Evolutionary conservation across 2,113 vertebrate species (phyloP).

Genomic region (Leptocoma aspasia): DNA sequence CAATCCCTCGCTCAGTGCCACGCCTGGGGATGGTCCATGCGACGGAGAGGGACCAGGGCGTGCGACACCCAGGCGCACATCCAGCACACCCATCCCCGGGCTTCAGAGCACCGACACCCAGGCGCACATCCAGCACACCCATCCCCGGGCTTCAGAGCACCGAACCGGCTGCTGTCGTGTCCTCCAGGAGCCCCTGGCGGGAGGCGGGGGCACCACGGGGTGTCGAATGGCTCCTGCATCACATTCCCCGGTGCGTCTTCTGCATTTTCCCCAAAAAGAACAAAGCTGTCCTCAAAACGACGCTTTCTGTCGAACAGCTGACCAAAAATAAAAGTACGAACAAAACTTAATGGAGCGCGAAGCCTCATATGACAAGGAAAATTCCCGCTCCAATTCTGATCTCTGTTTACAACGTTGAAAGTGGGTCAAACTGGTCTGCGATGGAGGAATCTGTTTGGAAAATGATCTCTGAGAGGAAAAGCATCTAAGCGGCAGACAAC

Average conservation of each 20-base stretch:
- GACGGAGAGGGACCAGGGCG: not conserved
- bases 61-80: not conserved
- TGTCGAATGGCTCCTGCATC: not conserved
- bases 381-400: constrained; percentile 40
- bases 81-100: accelerated
- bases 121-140: not conserved
- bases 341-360: constrained; percentile 40
- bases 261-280: not conserved
- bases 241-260: not conserved
- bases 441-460: not conserved
- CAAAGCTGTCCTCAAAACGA: not conserved
- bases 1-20: accelerated
- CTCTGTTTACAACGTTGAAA: constrained; percentile 36
- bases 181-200: not conserved
- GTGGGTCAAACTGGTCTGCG: constrained; percentile 27
- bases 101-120: not conserved
- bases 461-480: constrained; percentile 9
- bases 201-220: not conserved
- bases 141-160: not conserved
- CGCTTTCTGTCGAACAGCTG: not conserved
- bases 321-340: constrained; percentile 39
- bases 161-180: not conserved
- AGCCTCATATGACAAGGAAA: constrained; percentile 51
- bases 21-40: not conserved
- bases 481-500: not conserved